Conservation (phyloP, 1,140 invertebrate genomes). For the Pseudomyrmex gracilis region DNA sequence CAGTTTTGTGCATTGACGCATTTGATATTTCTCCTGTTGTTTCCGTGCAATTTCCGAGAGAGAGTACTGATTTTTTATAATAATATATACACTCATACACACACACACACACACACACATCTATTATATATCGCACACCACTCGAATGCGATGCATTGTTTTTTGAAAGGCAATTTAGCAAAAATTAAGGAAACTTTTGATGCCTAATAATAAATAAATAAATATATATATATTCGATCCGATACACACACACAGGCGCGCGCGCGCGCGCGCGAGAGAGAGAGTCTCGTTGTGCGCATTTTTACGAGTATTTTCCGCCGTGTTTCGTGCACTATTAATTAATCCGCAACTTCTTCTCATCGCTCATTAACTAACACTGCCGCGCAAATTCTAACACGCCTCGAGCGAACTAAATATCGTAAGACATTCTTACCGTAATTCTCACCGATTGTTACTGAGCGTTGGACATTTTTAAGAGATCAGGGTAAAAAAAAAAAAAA, state of each 20-base stretch:
- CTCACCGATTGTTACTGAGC: constrained; percentile 67
- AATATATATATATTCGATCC: no score
- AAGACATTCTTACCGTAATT: constrained; percentile 60
- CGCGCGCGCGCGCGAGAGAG: no score
- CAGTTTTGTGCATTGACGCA: background rate
- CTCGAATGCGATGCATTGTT: background rate
- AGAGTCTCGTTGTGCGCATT: background rate
- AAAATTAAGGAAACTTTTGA: background rate
- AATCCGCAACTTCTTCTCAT: constrained; percentile 26
- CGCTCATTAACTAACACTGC: constrained; percentile 72
- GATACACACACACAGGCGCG: no score
- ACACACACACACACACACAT: no score
- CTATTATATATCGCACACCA: no score
- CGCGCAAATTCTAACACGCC: constrained; percentile 69
- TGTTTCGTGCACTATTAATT: constrained; percentile 5
- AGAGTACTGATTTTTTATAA: background rate
- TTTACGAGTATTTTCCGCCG: constrained; percentile 14
- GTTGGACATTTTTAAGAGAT: constrained; percentile 22
- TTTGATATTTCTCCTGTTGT: no score
- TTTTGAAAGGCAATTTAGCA: background rate
- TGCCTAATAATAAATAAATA: background rate
- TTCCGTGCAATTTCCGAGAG: no score
- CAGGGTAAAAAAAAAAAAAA: background rate
- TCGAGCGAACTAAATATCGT: constrained; percentile 48
- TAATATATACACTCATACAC: background rate